Percentiles rank a stretch among this genome's conserved stretches.
Evolutionary conservation across 2,797 vertebrate genomes (phyloP).

Genomic region (Sebastes minor): DNA sequence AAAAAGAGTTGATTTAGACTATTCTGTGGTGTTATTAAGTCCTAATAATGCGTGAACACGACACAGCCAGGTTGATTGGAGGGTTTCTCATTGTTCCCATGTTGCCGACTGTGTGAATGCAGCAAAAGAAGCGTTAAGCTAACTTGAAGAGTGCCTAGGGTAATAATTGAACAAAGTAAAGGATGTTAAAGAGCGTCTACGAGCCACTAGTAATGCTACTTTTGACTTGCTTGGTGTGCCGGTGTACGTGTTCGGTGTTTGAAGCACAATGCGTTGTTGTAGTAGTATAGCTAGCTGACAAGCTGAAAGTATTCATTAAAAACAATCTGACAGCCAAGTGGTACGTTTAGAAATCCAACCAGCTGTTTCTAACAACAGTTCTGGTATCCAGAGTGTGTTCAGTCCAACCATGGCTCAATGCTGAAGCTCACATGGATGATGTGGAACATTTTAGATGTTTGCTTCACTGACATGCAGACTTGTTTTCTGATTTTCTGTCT

Average conservation of each 20-base stretch:
- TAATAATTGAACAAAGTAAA: not conserved
- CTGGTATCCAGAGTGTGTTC: too few relatives aligned
- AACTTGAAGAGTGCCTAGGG: not conserved
- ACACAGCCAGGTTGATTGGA: not conserved
- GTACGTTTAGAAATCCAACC: not conserved
- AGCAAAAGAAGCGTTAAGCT: not conserved
- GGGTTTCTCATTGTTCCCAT: not conserved
- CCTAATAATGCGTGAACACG: too few relatives aligned
- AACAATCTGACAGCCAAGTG: not conserved
- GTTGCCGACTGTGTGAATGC: not conserved
- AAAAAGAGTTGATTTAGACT: too few relatives aligned
- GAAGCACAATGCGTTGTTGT: not conserved
- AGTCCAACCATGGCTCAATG: not conserved
- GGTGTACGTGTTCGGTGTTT: not conserved
- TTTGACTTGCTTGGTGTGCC: too few relatives aligned
- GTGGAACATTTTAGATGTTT: not conserved
- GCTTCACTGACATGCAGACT: not conserved
- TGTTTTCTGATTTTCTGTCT: not conserved
- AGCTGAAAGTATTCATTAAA: not conserved
- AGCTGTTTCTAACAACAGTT: not conserved
- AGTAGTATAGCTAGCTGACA: not conserved
- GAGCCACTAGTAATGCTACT: too few relatives aligned
- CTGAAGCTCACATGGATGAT: not conserved
- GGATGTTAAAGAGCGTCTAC: not conserved
- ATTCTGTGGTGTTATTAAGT: too few relatives aligned